phyloP scores from a whole-genome alignment of 2,797 vertebrate genomes.

The Vireo griseus region DNA sequence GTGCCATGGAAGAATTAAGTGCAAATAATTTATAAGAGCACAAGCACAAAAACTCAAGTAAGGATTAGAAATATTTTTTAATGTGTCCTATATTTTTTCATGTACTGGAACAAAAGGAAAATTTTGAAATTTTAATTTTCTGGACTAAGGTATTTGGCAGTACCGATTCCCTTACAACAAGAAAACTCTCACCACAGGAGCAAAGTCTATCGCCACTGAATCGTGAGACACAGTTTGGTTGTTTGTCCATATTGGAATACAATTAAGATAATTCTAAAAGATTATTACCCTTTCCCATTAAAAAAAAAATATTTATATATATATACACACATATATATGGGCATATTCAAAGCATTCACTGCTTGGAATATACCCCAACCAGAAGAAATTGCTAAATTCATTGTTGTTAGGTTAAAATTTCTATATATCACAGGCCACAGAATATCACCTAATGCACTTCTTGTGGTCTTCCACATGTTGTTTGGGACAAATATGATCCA shows the following conservation, averaged over 20 bases:
- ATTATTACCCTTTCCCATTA: not conserved
- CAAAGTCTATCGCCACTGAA: not conserved
- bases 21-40: not conserved
- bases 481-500: not conserved
- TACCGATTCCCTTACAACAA: not conserved
- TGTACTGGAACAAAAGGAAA: not conserved
- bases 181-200: not conserved
- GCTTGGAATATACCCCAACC: not conserved
- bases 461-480: not conserved
- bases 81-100: not conserved
- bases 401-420: not conserved
- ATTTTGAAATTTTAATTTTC: not conserved
- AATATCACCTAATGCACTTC: not conserved
- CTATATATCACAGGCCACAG: not conserved
- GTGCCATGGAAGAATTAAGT: not conserved
- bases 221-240: rapidly evolving
- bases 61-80: not conserved
- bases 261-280: not conserved
- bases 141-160: not conserved
- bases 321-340: rapidly evolving
- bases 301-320: too few species aligned
- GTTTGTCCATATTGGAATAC: not conserved
- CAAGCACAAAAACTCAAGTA: not conserved
- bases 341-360: not conserved
- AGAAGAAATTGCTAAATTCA: not conserved